These are phyloP conservation scores for Opisthograptis luteolata DNA, from an alignment of 2,888 invertebrate species.

Conservation along the genomic window DNA sequence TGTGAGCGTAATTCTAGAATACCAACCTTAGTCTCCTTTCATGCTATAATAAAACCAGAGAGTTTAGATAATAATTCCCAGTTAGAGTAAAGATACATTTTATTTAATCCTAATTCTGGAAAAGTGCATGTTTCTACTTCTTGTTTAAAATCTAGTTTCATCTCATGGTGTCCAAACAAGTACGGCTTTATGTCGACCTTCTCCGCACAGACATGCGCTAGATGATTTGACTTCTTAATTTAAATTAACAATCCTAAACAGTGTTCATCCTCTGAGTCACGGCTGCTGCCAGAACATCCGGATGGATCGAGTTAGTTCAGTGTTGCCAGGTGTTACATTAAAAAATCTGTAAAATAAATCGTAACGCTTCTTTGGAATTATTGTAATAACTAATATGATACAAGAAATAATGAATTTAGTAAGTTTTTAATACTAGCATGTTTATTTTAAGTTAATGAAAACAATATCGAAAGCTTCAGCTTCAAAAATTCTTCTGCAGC, in stretches of 20 bases:
- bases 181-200: conserved; percentile 40
- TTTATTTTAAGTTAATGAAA: too few relatives aligned
- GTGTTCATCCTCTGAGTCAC: conserved; percentile 74
- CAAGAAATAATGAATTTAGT: too few relatives aligned
- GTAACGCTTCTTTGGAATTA: too few relatives aligned
- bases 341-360: too few relatives aligned
- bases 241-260: conserved; percentile 66
- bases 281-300: conserved; percentile 49
- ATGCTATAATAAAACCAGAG: too few relatives aligned
- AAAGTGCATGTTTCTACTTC: neutral
- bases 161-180: conserved; percentile 2
- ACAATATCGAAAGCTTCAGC: too few relatives aligned
- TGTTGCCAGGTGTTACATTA: neutral
- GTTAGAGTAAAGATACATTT: too few relatives aligned
- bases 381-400: too few relatives aligned
- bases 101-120: neutral
- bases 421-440: too few relatives aligned
- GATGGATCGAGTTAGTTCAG: conserved; percentile 42
- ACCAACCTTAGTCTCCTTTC: too few relatives aligned
- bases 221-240: conserved; percentile 59
- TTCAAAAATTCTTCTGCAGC: neutral
- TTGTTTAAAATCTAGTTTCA: neutral
- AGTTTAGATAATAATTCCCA: too few relatives aligned
- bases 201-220: conserved; percentile 40
- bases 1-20: too few relatives aligned